These are phyloP conservation scores for Lagodon rhomboides DNA, from an alignment of 2,797 vertebrate genomes.

Conservation along the genomic window DNA sequence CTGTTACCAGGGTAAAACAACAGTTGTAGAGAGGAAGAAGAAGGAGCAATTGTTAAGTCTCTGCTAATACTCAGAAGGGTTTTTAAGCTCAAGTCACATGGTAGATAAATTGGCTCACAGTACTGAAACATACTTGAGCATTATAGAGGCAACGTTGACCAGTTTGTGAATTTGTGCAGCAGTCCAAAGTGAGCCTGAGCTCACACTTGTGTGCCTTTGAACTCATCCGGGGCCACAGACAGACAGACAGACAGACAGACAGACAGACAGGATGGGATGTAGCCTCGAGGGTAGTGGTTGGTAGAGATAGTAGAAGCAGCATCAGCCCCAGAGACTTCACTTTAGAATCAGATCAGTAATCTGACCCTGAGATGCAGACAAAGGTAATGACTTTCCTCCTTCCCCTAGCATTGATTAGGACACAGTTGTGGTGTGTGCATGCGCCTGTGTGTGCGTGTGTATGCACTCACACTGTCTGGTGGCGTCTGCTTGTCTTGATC, in stretches of 20 bases:
- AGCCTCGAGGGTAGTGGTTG: constrained; percentile 70
- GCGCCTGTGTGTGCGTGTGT: constrained; percentile 33
- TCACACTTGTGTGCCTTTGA: constrained; percentile 57
- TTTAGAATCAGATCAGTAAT: constrained; percentile 85
- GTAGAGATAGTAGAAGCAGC: constrained; percentile 70
- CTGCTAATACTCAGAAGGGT: constrained; percentile 25
- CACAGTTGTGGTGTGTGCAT: constrained; percentile 64
- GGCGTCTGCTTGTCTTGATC: constrained; percentile 90
- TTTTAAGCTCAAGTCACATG: constrained; percentile 44
- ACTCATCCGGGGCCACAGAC: constrained; percentile 43
- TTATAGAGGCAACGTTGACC: constrained; percentile 18
- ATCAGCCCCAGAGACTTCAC: constrained; percentile 71
- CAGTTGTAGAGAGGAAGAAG: not conserved
- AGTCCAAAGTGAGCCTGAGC: constrained; percentile 26
- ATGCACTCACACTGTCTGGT: constrained; percentile 80
- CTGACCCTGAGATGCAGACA: constrained; percentile 84
- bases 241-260: constrained; percentile 58
- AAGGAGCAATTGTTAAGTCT: constrained; percentile 7
- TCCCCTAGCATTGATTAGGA: constrained; percentile 85
- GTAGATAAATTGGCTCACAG: constrained; percentile 28
- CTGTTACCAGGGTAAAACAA: not conserved
- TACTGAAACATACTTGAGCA: constrained; percentile 2
- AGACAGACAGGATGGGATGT: constrained; percentile 73
- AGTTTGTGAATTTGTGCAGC: constrained; percentile 34
- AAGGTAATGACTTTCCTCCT: constrained; percentile 87